Percentiles rank a stretch among this genome's conserved stretches.
These are phyloP conservation scores for Cyphomyrus discorhynchus DNA, from an alignment of 2,113 vertebrate genomes.

Conservation along the genomic window DNA sequence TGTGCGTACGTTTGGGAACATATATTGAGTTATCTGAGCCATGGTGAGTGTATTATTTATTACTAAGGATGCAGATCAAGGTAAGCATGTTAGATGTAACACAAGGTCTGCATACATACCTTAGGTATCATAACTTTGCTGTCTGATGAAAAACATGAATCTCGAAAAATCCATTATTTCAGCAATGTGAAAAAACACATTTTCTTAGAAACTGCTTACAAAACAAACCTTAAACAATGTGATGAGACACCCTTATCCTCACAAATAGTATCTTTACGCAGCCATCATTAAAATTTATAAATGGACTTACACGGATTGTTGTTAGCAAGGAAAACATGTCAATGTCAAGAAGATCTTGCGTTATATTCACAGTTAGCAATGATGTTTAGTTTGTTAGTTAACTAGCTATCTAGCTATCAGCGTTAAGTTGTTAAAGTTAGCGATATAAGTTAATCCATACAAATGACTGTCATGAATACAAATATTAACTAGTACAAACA, in stretches of 20 bases:
- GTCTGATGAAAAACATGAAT: not conserved
- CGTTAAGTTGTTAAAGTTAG: not conserved
- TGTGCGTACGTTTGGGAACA: not conserved
- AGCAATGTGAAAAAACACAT: too few species aligned
- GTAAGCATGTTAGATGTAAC: not conserved
- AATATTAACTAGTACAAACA: not conserved
- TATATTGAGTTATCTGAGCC: not conserved
- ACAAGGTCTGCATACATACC: not conserved
- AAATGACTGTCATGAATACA: not conserved
- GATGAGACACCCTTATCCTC: too few species aligned
- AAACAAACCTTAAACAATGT: too few species aligned
- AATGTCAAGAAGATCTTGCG: not conserved
- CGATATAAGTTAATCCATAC: not conserved
- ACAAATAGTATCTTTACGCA: not conserved
- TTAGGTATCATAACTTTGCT: not conserved
- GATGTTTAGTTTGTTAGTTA: not conserved
- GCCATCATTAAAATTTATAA: not conserved
- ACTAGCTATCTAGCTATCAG: not conserved
- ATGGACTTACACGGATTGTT: not conserved
- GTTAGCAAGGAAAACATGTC: not conserved
- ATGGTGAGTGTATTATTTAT: not conserved
- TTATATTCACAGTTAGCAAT: not conserved
- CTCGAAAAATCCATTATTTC: too few species aligned
- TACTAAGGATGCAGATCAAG: not conserved
- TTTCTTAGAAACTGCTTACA: too few species aligned